Base-by-base conservation (phyloP, 2,888 invertebrate genomes). In the Plusia festucae region DNA sequence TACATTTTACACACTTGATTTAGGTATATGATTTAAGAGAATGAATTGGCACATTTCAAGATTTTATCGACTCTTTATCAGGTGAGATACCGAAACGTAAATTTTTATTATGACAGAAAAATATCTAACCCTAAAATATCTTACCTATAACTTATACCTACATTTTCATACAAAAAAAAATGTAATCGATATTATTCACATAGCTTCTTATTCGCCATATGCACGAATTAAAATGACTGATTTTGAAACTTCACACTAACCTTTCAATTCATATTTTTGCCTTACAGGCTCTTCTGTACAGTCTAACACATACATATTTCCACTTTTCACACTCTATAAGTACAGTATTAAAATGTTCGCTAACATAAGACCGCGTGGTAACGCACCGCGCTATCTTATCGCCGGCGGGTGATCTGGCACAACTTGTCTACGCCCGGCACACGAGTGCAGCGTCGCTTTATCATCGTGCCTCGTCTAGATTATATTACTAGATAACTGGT, bases 341-440 rank as follows among this genome's bases (percentile, higher is more conserved):
- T 46, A 46, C 15, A 30, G 30, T 7, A 30, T 30, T 6, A 8
- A 9, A 49, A 49, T 49, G 46, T 49, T 9, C 46, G 46, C 20
- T 0, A 49, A 9, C 9, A 49, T 2, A 18, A 0, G 4, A 9
- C 20, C 8, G 46, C 20, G 18, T 18, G 46, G 9, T 18, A 8
- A 2, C 20, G n/a, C 20, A 49, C 20, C 40, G n/a, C 40, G 40
- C 40, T 40, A 20, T 20, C 11, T 49, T 24, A 27, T n/a, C 27
- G 24, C 1, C 15, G 22, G 22, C 22, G 22, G 2, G 54, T 78
- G 40, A 46, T 83, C 46, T 80, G n/a, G 79, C 85, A 83, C 86
- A 83, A 75, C 54, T 68, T 82, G 83, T 86, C 85, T 86, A 74
- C 82, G 69, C 63, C 60, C 66, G 55, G 60, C 44, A 51, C 58